These are phyloP conservation scores for Nipponacmea schrenckii DNA, from an alignment of 2,888 invertebrate genomes.

Conservation along the genomic window DNA sequence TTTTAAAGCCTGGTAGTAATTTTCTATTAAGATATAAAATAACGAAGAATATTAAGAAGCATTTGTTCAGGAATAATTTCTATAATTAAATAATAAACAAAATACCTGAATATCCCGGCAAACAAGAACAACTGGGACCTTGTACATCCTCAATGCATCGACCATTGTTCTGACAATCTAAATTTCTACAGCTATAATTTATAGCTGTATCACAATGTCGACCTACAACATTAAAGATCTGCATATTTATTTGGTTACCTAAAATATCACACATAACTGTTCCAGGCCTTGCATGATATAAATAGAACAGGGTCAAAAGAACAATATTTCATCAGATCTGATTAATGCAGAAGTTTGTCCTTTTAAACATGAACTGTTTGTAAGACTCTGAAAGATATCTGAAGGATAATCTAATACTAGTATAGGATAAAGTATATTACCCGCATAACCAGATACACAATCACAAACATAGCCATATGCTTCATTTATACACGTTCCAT, in stretches of 20 bases:
- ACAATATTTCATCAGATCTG: too few species aligned
- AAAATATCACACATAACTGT: too few species aligned
- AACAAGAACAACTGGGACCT: constrained; percentile 28
- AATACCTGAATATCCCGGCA: constrained; percentile 32
- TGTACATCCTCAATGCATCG: constrained; percentile 23
- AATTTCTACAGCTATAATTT: constrained; percentile 26
- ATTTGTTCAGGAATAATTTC: neutral
- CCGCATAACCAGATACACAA: constrained; percentile 21
- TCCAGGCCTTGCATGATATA: too few species aligned
- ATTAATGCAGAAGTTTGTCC: too few species aligned
- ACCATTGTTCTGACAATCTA: constrained; percentile 30
- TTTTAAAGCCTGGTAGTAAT: too few species aligned
- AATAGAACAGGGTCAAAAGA: too few species aligned
- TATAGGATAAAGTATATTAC: neutral
- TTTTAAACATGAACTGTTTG: too few species aligned
- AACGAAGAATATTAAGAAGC: neutral
- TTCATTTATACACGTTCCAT: constrained; percentile 12
- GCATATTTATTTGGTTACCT: too few species aligned
- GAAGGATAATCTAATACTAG: too few species aligned
- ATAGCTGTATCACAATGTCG: constrained; percentile 26
- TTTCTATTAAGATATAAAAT: neutral
- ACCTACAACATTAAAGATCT: neutral
- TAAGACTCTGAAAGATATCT: too few species aligned
- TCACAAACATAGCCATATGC: constrained; percentile 15
- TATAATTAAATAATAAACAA: neutral